Evolutionary conservation across 2,797 vertebrate genomes (phyloP), one percentile per base, ranked within the genome.

Genomic region (Eremophila alpestris): DNA sequence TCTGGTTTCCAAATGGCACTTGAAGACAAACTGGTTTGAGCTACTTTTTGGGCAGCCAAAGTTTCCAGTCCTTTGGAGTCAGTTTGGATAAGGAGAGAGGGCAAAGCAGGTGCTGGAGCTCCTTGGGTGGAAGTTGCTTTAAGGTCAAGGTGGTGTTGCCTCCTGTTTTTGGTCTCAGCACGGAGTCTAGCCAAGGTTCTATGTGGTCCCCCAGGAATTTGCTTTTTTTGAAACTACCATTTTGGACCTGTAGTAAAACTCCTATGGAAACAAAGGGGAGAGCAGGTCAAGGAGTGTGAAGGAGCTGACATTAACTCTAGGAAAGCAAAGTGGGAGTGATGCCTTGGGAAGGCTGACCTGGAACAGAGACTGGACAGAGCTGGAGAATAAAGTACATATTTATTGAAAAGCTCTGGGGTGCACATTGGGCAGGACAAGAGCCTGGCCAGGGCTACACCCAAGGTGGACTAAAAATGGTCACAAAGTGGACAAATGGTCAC

Each of bases 211-310:
- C 0, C 2, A 16, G 51, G 46, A 76, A 59, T 46, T 13, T 2
- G 3, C 24, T 79, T 69, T 78, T 89, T 89, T 78, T 0, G 0
- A 71, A 62, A 12, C 34, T 10, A 26, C 14, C 9, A 1, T 30
- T 67, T 63, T 5, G 3, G 59, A 29, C 2, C 0, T 13, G 30
- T 36, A n/a, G n/a, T 70, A 24, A 32, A 77, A 71, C 29, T 30
- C 4, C 1, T 26, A 0, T 7, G 3, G 13, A 26, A 51, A 10
- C 0, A 49, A 46, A 60, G 24, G 48, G 23, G n/a, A 54, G 60
- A 68, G 64, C 34, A 80, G 64, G 48, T 11, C 24, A 4, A 45
- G 43, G 67, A 56, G 36, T 5, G 7, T 2, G 24, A 8, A 40
- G 32, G 45, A 20, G 40, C 1, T 76, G 52, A 8, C n/a, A 62